phyloP scores from a whole-genome alignment of 2,888 invertebrate species.

The Drosophila parthenogenetica region DNA sequence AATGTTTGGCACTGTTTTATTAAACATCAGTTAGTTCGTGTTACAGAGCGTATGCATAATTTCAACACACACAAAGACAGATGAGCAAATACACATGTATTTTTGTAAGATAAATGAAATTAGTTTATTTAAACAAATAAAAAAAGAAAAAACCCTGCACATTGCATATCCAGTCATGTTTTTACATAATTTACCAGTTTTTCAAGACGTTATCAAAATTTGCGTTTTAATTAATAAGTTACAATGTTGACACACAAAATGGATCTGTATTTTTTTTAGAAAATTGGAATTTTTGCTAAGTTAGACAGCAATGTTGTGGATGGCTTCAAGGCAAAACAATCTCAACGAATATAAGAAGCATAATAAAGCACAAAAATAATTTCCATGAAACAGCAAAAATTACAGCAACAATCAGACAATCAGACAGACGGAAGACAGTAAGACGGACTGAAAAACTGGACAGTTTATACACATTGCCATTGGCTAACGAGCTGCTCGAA shows the following conservation, averaged over 20 bases:
- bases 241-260: constrained; percentile 9
- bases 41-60: not conserved
- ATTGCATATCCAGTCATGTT: not conserved
- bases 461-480: constrained; percentile 33
- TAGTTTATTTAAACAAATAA: not conserved
- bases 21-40: not conserved
- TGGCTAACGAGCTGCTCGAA: constrained; percentile 61
- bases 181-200: not conserved
- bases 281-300: constrained; percentile 4
- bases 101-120: not conserved
- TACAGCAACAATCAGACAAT: constrained; percentile 27
- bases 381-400: constrained; percentile 35
- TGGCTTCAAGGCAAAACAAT: constrained; percentile 16
- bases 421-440: not conserved
- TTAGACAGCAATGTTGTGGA: not conserved
- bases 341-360: constrained; percentile 20
- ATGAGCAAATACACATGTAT: not conserved
- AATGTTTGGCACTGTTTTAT: not conserved
- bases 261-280: constrained; percentile 4
- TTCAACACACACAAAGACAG: not conserved
- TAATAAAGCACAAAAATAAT: constrained; percentile 28
- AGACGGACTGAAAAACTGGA: constrained; percentile 5
- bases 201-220: constrained; percentile 9
- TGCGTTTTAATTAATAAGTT: constrained; percentile 18
- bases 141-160: not conserved